Evolutionary conservation across 2,888 invertebrate species (phyloP), one percentile per base, ranked within the genome.

Genomic region (Drosophila trichaetosa): DNA sequence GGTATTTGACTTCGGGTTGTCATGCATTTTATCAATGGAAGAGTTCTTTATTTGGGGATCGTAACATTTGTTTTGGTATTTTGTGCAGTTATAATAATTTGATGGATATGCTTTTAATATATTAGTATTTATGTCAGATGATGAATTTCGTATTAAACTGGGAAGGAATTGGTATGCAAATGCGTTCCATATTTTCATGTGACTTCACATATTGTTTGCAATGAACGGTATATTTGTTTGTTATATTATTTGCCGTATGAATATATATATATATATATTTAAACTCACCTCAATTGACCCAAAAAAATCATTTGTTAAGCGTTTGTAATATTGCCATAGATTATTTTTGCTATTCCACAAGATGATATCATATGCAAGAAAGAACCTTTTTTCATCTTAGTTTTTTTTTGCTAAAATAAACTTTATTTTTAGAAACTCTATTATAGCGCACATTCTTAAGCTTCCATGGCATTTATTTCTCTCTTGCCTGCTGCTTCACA

Each of bases 361-460:
- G 57, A 69, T 69, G 69, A 57, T 69, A 69, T 68, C 68, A 68
- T 57, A 56, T 51, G 24, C 40, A 40, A 36, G 34, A 69, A 36
- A 68, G 40, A 56, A 16, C 10, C 40, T 31, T 21, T 40, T 21
- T 24, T 10, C 11, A 33, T 33, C n/a, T n/a, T 8, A 29, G 3
- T 29, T 36, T 21, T 56, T 51, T 69, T 46, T 46, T 11, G 46
- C 52, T n/a, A 53, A 51, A 65, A 33, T 48, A 48, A 57, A 48
- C 62, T 68, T 71, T 76, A 71, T 80, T 78, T 71, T 62, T 76
- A 80, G 76, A 80, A 64, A 76, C 73, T 78, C 67, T 48, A 61
- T 80, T 60, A 58, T 59, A 58, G 48, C 21, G 53, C 56, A 46
- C 66, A 69, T 77, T 79, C 66, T 38, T 46, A 66, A 75, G 38